phyloP scores from a whole-genome alignment of 2,888 invertebrate genomes.

The Drosophila subquinaria region DNA sequence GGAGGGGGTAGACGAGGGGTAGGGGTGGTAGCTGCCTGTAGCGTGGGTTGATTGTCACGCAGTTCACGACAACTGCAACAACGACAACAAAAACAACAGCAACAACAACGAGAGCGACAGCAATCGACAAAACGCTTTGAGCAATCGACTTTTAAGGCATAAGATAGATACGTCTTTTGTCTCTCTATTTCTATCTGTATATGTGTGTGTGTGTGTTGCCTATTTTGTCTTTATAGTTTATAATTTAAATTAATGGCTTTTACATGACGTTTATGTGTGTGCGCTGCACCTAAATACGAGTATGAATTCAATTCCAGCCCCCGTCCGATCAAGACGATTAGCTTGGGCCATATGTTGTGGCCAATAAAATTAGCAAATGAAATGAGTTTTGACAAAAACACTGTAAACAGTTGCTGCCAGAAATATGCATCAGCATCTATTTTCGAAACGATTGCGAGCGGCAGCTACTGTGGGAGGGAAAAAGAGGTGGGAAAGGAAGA shows the following conservation, averaged over 20 bases:
- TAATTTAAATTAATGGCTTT: constrained; percentile 78
- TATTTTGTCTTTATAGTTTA: constrained; percentile 72
- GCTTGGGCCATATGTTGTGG: constrained; percentile 62
- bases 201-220: constrained; percentile 28
- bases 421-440: constrained; percentile 60
- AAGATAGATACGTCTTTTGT: constrained; percentile 28
- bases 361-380: constrained; percentile 65
- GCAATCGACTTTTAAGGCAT: constrained; percentile 72
- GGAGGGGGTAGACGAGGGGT: neutral
- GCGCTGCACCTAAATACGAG: constrained; percentile 58
- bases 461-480: constrained; percentile 8
- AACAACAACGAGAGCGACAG: constrained; percentile 5
- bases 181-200: neutral
- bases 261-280: constrained; percentile 68
- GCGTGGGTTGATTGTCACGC: constrained; percentile 66
- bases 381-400: constrained; percentile 56
- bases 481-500: neutral
- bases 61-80: constrained; percentile 72
- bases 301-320: constrained; percentile 17
- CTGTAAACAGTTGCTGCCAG: constrained; percentile 43
- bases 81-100: constrained; percentile 20
- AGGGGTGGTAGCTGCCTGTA: neutral
- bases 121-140: constrained; percentile 41
- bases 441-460: constrained; percentile 29
- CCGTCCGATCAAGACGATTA: constrained; percentile 51